Percentiles rank a stretch among this genome's conserved stretches.
Conservation (phyloP, 2,113 vertebrate species). For the Phalacrocorax aristotelis region DNA sequence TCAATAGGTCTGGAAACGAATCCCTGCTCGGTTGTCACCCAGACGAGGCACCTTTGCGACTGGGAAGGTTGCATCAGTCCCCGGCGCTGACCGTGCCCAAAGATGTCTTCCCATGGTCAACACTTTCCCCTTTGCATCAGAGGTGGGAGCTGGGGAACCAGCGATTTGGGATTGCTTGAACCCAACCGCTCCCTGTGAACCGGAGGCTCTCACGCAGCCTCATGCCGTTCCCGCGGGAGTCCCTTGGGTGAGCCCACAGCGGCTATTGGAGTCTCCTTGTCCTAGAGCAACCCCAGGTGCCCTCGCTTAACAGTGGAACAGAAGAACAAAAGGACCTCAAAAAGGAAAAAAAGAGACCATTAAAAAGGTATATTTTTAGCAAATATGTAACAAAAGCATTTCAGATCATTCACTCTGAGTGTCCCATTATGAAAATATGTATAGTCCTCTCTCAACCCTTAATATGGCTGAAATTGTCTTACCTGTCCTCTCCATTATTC, state of each 20-base stretch:
- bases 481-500: slow-evolving; percentile 44
- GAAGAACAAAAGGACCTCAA: neutral
- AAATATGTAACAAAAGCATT: neutral
- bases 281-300: neutral
- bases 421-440: neutral
- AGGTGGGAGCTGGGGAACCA: neutral
- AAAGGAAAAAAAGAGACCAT: neutral
- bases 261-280: neutral
- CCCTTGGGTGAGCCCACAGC: neutral
- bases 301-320: neutral
- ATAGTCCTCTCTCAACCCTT: neutral
- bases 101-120: fast-evolving
- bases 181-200: neutral
- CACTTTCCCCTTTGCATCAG: neutral
- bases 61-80: fast-evolving
- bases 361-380: neutral
- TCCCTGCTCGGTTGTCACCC: neutral
- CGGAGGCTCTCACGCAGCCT: neutral
- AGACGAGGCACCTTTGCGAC: fast-evolving
- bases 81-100: neutral
- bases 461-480: slow-evolving; percentile 37
- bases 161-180: fast-evolving
- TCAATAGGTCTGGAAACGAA: neutral
- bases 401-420: neutral
- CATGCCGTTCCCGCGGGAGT: fast-evolving